Base-by-base conservation (phyloP, 2,113 vertebrate genomes). In the Scomber japonicus region DNA sequence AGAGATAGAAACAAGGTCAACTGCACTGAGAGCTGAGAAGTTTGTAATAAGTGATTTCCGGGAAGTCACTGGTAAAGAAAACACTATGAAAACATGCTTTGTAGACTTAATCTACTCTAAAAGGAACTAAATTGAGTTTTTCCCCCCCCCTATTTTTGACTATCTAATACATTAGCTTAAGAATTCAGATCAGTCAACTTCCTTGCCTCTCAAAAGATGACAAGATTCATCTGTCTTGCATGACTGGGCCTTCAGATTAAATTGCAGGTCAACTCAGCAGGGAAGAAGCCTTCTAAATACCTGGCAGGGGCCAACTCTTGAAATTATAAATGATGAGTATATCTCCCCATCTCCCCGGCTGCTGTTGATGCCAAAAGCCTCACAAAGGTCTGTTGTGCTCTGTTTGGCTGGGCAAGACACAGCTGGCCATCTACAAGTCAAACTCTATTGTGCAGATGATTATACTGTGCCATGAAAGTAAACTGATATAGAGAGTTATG, bases 171-270 rank as follows among this genome's bases (percentile, higher is more conserved):
- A 86, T 85, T 81, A 78, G 51, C 61, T 81, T 27, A 35, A 50
- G 40, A 83, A 85, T 86, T 88, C 31, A 71, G 64, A 86, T 75
- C 83, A 87, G 66, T 92, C 83, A 72, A 78, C 68, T 78, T 69
- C 66, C 19, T 67, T 78, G 61, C 76, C 72, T 86, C 75, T 88
- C 77, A 66, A 70, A 70, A 66, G 31, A 92, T 87, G 88, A 92
- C 90, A 92, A 57, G 68, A 88, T 90, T 81, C 77, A 93, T 94
- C 89, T 60, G 80, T 92, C 82, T 85, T 70, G 81, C 86, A 83
- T 88, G 91, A 91, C 84, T 88, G 76, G 81, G 53, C 69, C 80
- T 71, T 71, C 15, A 80, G 88, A 91, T 88, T 89, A 92, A 86
- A 91, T 86, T 88, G 85, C 79, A 19, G 75, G 76, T 75, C 69